These are phyloP conservation scores for Neopipo cinnamomea DNA, from an alignment of 2,113 vertebrate species.

Conservation along the genomic window DNA sequence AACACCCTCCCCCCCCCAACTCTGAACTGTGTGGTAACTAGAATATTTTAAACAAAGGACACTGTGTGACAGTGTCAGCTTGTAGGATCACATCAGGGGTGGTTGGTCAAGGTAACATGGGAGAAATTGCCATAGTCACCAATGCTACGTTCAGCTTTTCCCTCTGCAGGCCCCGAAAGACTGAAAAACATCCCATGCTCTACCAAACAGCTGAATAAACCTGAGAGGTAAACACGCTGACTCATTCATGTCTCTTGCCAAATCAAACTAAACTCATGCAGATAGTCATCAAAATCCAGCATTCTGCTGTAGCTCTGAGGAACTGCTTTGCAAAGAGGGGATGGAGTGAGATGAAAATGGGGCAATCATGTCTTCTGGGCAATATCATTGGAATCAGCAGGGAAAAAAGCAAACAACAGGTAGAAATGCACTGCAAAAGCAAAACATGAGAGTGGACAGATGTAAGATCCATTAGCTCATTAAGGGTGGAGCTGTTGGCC, in stretches of 20 bases:
- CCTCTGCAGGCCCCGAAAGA: background rate
- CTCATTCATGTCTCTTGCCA: background rate
- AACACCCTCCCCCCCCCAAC: rapidly evolving
- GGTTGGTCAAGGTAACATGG: rapidly evolving
- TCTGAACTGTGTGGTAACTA: background rate
- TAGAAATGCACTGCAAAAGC: background rate
- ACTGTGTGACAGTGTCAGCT: background rate
- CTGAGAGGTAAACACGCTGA: rapidly evolving
- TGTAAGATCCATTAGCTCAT: background rate
- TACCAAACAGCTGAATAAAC: background rate
- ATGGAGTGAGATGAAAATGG: background rate
- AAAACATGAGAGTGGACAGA: background rate
- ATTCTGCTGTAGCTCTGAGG: background rate
- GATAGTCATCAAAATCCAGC: background rate
- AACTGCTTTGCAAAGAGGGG: background rate
- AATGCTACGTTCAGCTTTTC: background rate
- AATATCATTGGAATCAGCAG: background rate
- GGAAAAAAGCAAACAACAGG: background rate
- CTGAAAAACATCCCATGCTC: background rate
- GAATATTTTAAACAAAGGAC: background rate
- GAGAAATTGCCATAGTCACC: background rate
- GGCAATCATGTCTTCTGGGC: background rate
- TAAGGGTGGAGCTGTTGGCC: constrained; percentile 13
- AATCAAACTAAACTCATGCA: background rate
- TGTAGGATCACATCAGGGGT: background rate